A percentile compares a stretch with the other conserved stretches of the same genome.
Conservation (phyloP, 2,113 vertebrate species). For the Daphoenositta chrysoptera region DNA sequence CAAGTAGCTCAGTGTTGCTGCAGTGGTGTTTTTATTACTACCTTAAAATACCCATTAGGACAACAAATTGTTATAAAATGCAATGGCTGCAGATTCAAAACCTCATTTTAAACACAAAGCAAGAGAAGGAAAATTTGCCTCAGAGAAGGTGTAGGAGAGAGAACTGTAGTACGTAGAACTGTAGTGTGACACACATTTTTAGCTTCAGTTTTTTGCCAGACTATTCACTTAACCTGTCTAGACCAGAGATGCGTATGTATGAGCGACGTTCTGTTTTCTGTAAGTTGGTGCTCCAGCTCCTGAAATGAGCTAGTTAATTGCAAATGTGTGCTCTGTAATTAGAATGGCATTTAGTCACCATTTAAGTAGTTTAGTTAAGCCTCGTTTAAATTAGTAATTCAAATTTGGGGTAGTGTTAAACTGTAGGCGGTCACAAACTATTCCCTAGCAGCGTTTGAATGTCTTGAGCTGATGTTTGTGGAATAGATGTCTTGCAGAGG, state of each 20-base stretch:
- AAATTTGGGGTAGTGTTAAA: slow-evolving; percentile 10
- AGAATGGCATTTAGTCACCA: slow-evolving; percentile 34
- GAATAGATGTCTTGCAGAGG: background rate
- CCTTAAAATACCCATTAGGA: background rate
- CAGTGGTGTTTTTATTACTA: background rate
- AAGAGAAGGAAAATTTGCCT: background rate
- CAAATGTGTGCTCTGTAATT: slow-evolving; percentile 51
- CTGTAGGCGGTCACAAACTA: background rate
- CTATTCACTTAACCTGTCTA: slow-evolving; percentile 41
- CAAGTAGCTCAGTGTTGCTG: background rate
- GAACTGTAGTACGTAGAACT: background rate
- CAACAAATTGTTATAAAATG: background rate
- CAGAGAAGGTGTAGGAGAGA: background rate
- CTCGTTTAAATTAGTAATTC: slow-evolving; percentile 48
- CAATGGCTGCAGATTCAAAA: background rate
- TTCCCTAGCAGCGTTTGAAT: background rate
- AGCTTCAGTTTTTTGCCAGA: background rate
- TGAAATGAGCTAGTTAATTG: slow-evolving; percentile 35
- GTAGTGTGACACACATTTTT: background rate
- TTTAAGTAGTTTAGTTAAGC: slow-evolving; percentile 54
- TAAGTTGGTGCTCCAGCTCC: background rate
- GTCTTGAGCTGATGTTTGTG: background rate
- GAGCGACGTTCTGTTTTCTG: background rate
- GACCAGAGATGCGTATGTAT: slow-evolving; percentile 38
- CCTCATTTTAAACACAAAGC: background rate